Evolutionary conservation across 1,140 invertebrate genomes (phyloP), one percentile per base, ranked within the genome.

Genomic region (Rhyacophila brunnea): DNA sequence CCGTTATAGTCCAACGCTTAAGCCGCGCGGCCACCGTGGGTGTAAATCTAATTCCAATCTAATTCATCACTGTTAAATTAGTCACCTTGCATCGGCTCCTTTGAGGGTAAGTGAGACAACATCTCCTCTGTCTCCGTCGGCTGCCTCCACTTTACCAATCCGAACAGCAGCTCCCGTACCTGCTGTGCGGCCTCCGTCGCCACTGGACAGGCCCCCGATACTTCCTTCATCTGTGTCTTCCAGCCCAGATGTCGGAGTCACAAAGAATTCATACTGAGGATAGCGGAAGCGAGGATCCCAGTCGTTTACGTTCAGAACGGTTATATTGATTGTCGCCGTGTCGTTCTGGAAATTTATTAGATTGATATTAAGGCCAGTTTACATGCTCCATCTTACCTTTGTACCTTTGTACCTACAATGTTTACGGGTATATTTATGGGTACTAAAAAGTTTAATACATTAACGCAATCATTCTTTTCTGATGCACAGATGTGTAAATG

Each of bases 261-360:
- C 84, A 68, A 83, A 85, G 71, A 92, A 95, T 77, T 93, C 90
- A 69, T 95, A 96, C 68, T 91, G 87, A 0, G 89, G 85, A 73
- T 91, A 88, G 1, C 89, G 82, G 77, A 96, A 95, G 28, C 91
- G 80, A 1, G 93, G 93, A 73, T 94, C 92, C 91, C 91, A 93
- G 71, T 96, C 93, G 70, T 96, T 96, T 0, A 94, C 89, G 72
- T 95, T 90, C 64, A 91, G 77, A 2, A 96, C 87, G 0, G 87
- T 86, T 6, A 96, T 80, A 54, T 91, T 90, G 0, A 95, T 75
- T 0, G 78, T 73, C 6, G 80, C 78, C 9, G 82, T 82, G 70
- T 92, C 90, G 69, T 91, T 92, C 89, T 93, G 77, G 1, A 80
- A 79, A 60, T 23, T n/a, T n/a, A n/a, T n/a, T 56, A n/a, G n/a